These are phyloP conservation scores for Cabera pusaria DNA, from an alignment of 2,888 invertebrate species.

Conservation along the genomic window DNA sequence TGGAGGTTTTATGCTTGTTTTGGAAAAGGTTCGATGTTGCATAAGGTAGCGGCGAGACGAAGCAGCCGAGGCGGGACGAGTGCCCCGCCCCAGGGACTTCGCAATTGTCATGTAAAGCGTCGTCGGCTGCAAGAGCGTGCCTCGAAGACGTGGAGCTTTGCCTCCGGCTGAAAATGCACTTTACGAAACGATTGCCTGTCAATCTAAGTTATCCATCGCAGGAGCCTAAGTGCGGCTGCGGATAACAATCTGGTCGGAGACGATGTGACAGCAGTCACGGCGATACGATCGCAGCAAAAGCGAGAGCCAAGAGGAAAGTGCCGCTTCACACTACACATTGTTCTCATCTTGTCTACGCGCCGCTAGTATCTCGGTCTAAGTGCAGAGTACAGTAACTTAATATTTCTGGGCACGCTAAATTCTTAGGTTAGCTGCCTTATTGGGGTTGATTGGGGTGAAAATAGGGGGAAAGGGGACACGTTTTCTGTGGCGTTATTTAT, in stretches of 20 bases:
- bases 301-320: constrained; percentile 40
- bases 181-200: constrained; percentile 75
- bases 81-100: constrained; percentile 63
- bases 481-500: no score
- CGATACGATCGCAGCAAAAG: constrained; percentile 51
- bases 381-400: no score
- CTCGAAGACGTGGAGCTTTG: constrained; percentile 53
- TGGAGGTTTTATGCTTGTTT: constrained; percentile 22
- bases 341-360: constrained; percentile 34
- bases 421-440: no score
- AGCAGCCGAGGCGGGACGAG: constrained; percentile 51
- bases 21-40: constrained; percentile 44
- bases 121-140: constrained; percentile 54
- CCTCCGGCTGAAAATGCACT: constrained; percentile 80
- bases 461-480: no score
- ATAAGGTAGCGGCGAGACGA: constrained; percentile 40
- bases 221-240: constrained; percentile 62
- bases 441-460: no score
- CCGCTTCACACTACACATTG: constrained; percentile 40
- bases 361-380: constrained; percentile 26
- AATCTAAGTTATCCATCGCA: constrained; percentile 67
- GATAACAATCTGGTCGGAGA: constrained; percentile 61
- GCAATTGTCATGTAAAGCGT: constrained; percentile 79
- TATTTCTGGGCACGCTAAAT: no score
- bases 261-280: constrained; percentile 41